Percentiles rank a stretch among this genome's conserved stretches.
Conservation (phyloP, 2,888 invertebrate genomes). For the Orthosia gothica region DNA sequence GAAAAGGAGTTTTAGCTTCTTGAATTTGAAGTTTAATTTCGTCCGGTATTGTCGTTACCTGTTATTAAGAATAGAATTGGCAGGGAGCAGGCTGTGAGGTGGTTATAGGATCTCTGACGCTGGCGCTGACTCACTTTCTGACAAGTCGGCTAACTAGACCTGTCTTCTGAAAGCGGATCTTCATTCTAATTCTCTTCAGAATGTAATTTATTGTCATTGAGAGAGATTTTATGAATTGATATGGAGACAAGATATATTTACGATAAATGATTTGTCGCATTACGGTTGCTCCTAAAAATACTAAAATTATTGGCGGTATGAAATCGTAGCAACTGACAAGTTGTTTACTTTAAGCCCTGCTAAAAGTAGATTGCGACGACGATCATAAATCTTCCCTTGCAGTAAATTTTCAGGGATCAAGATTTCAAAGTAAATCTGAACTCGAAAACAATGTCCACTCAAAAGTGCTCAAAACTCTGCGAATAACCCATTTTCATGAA, state of each 20-base stretch:
- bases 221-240: constrained; percentile 38
- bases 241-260: constrained; percentile 4
- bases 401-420: not conserved
- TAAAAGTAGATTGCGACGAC: not conserved
- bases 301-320: not conserved
- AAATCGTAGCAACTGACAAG: not conserved
- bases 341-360: not conserved
- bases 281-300: not conserved
- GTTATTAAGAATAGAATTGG: constrained; percentile 87
- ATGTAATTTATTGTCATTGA: constrained; percentile 50
- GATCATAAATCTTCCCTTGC: not conserved
- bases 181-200: constrained; percentile 32
- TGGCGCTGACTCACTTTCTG: constrained; percentile 78
- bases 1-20: constrained; percentile 60
- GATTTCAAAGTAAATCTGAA: not conserved
- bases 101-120: constrained; percentile 82
- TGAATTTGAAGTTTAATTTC: constrained; percentile 55
- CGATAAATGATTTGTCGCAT: not conserved
- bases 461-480: not conserved
- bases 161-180: constrained; percentile 63
- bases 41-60: constrained; percentile 57
- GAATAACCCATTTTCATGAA: not conserved
- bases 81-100: constrained; percentile 76
- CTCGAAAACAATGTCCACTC: not conserved
- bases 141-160: constrained; percentile 78